phyloP scores from a whole-genome alignment of 2,113 vertebrate genomes.

The Notarius lentiginosus region DNA sequence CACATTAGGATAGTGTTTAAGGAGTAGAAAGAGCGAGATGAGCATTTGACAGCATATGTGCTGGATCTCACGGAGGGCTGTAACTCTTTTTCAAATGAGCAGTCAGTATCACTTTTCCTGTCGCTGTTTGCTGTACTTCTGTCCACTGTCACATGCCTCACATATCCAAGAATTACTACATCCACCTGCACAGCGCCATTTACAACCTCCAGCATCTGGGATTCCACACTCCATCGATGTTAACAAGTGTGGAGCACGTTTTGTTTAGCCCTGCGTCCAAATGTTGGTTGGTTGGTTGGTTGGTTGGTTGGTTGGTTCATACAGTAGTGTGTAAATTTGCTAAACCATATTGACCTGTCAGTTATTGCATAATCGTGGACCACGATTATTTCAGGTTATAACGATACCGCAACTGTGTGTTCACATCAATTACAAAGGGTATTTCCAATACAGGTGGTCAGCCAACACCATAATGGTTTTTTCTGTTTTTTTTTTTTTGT shows the following conservation, averaged over 20 bases:
- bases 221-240: background rate
- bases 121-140: conserved; percentile 13
- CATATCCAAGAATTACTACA: conserved; percentile 37
- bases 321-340: background rate
- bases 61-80: conserved; percentile 15
- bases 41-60: conserved; percentile 27
- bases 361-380: background rate
- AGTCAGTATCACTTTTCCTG: conserved; percentile 31
- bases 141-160: conserved; percentile 39
- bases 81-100: conserved; percentile 48
- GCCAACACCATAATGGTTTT: background rate
- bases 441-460: background rate
- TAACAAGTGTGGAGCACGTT: background rate
- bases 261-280: conserved; percentile 9
- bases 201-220: conserved; percentile 9
- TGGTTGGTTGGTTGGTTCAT: background rate
- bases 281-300: background rate
- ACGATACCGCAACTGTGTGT: background rate
- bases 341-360: background rate
- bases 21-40: background rate
- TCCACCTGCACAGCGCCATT: conserved; percentile 21
- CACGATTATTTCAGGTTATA: background rate
- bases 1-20: conserved; percentile 16
- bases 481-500: background rate
- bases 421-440: background rate